A percentile compares a stretch with the other conserved stretches of the same genome.
These are phyloP conservation scores for Cirrhinus molitorella DNA, from an alignment of 2,797 vertebrate species.

Conservation along the genomic window DNA sequence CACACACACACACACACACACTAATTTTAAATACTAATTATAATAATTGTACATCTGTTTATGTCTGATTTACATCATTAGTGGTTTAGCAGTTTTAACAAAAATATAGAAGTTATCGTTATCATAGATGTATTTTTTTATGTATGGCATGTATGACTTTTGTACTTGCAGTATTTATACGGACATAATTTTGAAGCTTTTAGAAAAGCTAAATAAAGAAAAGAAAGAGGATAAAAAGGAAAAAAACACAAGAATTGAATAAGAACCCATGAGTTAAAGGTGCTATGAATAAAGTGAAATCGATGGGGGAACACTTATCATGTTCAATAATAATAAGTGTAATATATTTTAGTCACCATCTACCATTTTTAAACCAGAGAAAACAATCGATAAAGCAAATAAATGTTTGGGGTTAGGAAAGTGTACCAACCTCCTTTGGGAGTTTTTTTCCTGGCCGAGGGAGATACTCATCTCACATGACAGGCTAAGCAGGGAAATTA, in stretches of 20 bases:
- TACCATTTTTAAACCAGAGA: constrained; percentile 3
- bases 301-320: background rate
- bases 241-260: background rate
- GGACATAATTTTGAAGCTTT: background rate
- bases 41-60: background rate
- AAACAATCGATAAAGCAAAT: background rate
- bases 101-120: background rate
- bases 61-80: background rate
- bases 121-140: background rate
- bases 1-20: background rate
- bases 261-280: background rate
- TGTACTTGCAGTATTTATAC: background rate
- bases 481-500: constrained; percentile 55
- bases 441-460: constrained; percentile 9
- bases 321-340: constrained; percentile 12
- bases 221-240: background rate
- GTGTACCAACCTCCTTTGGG: background rate
- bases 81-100: background rate
- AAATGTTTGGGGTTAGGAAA: background rate
- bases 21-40: too few species aligned
- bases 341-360: constrained; percentile 4
- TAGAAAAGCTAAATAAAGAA: background rate
- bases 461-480: constrained; percentile 49
- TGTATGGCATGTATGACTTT: background rate
- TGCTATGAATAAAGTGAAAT: background rate